Base-by-base conservation (phyloP, 2,888 invertebrate species). In the Heliconius hortense region DNA sequence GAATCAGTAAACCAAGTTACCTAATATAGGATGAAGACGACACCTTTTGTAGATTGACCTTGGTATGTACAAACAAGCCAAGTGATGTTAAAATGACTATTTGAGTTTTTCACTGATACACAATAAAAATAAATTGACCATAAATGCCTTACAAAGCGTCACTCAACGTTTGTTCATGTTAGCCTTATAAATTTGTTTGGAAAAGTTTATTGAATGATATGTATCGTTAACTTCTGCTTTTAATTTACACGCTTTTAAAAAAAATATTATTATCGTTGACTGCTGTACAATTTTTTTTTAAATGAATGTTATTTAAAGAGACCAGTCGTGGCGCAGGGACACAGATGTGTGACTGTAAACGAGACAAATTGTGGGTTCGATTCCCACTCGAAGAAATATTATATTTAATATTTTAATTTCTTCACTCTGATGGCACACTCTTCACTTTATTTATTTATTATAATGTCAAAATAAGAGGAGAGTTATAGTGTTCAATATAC, bases 21-120 rank as follows among this genome's bases (percentile, higher is more conserved):
- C 86, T 78, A 78, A 83, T 88, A 85, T 78, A 87, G 88, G 77
- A 80, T 79, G 84, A 83, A 80, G 81, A 81, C 77, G 74, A 80
- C 77, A 72, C 81, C 82, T 79, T 84, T 85, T 84, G 83, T 82
- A 83, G 82, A 53, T 76, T 81, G 85, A 86, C 88, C 88, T 89
- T 87, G 84, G 76, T 48, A 76, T 72, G 63, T 79, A 77, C 81
- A 82, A 79, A 81, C 76, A 80, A 80, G 80, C 78, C 78, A 74
- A 76, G 78, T 77, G 79, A 81, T 78, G 76, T 77, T 80, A 75
- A 69, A 77, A 74, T 79, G 64, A 67, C 75, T 77, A 62, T 69
- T 74, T 74, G 77, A 77, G 43, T 76, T 70, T 79, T 76, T 76
- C 72, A 66, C 75, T 74, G 71, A 75, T 77, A 77, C 69, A 80